Evolutionary conservation across 1,140 invertebrate species (phyloP).

Genomic region (Tachypleus tridentatus): DNA sequence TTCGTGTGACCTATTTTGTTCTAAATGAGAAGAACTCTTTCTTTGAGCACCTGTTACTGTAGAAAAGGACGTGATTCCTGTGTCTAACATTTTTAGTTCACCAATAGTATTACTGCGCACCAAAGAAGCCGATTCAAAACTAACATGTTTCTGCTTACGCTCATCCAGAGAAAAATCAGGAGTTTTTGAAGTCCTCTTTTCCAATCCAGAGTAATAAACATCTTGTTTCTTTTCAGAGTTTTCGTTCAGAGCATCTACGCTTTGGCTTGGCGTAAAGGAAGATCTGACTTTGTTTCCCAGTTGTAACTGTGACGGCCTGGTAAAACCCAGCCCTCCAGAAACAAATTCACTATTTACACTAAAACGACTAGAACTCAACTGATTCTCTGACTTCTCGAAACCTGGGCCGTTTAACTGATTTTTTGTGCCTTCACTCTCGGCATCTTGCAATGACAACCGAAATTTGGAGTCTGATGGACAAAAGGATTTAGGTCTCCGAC

Average conservation of each 20-base stretch:
- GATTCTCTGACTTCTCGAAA: no score
- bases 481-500: slow-evolving; percentile 56
- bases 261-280: slow-evolving; percentile 14
- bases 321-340: neutral
- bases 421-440: neutral
- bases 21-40: slow-evolving; percentile 15
- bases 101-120: slow-evolving; percentile 24
- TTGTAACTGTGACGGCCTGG: slow-evolving; percentile 20
- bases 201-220: neutral
- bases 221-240: neutral
- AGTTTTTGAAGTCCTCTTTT: slow-evolving; percentile 25
- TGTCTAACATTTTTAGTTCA: slow-evolving; percentile 1
- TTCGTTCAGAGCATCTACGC: slow-evolving; percentile 23
- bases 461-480: slow-evolving; percentile 22
- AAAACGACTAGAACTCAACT: neutral
- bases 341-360: no score
- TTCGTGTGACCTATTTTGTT: slow-evolving; percentile 50
- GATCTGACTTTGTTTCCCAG: neutral
- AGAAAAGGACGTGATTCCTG: neutral
- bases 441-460: neutral
- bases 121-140: slow-evolving; percentile 50
- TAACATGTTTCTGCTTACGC: slow-evolving; percentile 59
- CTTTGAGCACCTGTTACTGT: slow-evolving; percentile 2
- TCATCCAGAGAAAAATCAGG: slow-evolving; percentile 30
- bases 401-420: no score